A percentile compares a stretch with the other conserved stretches of the same genome.
Conservation (phyloP, 2,113 vertebrate species). For the Carassius carassius region DNA sequence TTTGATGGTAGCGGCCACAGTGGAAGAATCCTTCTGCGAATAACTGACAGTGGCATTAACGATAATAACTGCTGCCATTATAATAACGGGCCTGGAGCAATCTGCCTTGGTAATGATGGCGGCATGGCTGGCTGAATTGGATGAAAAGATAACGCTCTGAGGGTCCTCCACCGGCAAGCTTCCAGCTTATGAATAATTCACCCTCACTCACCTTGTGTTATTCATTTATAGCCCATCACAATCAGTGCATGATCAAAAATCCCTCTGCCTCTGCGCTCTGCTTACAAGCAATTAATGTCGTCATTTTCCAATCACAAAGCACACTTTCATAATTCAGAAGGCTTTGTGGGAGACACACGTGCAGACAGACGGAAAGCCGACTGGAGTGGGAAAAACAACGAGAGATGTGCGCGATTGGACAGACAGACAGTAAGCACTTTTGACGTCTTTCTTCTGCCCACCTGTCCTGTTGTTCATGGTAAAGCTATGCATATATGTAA, state of each 20-base stretch:
- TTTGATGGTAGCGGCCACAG: constrained; percentile 20
- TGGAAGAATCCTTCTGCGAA: constrained; percentile 38
- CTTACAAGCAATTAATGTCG: constrained; percentile 49
- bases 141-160: constrained; percentile 53
- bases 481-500: constrained; percentile 67
- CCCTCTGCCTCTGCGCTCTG: constrained; percentile 36
- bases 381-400: not conserved
- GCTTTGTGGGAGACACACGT: not conserved
- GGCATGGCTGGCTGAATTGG: constrained; percentile 47
- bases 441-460: constrained; percentile 58
- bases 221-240: constrained; percentile 67
- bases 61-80: constrained; percentile 48
- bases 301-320: constrained; percentile 45
- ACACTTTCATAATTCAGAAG: constrained; percentile 24
- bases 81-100: constrained; percentile 51
- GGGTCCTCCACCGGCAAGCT: constrained; percentile 43
- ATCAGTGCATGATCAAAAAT: constrained; percentile 62
- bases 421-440: constrained; percentile 29
- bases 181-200: constrained; percentile 54
- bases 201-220: constrained; percentile 48
- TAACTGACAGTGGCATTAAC: constrained; percentile 46
- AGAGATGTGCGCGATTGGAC: not conserved
- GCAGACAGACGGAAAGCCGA: not conserved
- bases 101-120: constrained; percentile 52
- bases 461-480: constrained; percentile 25